Base-by-base conservation (phyloP, 2,797 vertebrate genomes). In the Rhadinocentrus ornatus region DNA sequence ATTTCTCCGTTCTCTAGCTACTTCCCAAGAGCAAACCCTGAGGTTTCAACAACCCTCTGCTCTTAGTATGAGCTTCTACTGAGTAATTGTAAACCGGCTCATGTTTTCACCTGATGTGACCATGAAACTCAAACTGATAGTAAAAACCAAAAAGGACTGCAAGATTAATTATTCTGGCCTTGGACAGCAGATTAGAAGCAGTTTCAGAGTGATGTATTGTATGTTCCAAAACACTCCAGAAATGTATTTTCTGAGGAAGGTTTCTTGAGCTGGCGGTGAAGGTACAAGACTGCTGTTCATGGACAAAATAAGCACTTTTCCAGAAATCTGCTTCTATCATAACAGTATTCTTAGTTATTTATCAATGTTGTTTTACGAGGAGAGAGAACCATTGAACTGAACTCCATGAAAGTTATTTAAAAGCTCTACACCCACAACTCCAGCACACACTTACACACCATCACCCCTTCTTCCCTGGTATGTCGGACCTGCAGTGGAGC, bases 401-500 rank as follows among this genome's bases (percentile, higher is more conserved):
- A 86, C 80, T 91, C 85, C 65, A 91, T 90, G 90, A 87, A 92
- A 84, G 86, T 88, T 90, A 77, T 90, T 93, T 90, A 79, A 92
- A 92, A 92, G 87, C 88, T 90, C 90, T 89, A 82, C 89, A 87
- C 88, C 91, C 85, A 88, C 39, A 6, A 62, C 68, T 87, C 88
- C 90, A 8, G 41, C 88, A 69, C 91, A 89, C 90, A 92, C 83
- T 90, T 92, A 64, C 32, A 62, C 74, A 65, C 87, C 91, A 92
- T 85, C 94, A 91, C 93, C 86, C 91, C 94, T 91, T 92, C 74
- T 69, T 88, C 84, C 88, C 91, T 62, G 90, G 89, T 91, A 94
- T 94, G 93, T 90, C 86, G 83, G 87, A 90, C 84, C 79, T 84
- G 94, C 88, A 83, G 88, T 83, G 85, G 87, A 94, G 94, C 94